Base-by-base conservation (phyloP, 2,888 invertebrate species). In the Podabrus alpinus region DNA sequence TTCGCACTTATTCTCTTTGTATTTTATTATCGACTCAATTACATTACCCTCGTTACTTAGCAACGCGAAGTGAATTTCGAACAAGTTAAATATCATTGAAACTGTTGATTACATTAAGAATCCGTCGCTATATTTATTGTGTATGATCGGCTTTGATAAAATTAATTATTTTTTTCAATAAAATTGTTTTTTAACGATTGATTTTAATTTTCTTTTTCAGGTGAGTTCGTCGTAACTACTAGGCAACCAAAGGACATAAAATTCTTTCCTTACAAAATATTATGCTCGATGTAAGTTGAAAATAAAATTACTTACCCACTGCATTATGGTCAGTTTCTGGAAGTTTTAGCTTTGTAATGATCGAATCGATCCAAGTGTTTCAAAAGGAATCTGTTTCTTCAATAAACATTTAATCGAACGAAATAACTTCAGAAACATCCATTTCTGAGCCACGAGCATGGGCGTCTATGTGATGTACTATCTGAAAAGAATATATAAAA, bases 1-100 rank as follows among this genome's bases (percentile, higher is more conserved):
- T 64, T 64, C 19, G 19, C 21, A 64, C 62, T 64, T 64, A 64
- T 64, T 64, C 62, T 64, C 62, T 64, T 64, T 64, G 19, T 64
- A 64, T 64, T 64, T 64, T 64, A 21, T 64, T 64, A 64, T 64
- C 62, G 62, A 64, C 62, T 64, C 62, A 64, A 64, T 64, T 64
- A 64, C 62, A 64, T 21, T 64, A 21, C 62, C 62, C 61, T 21
- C 62, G 62, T 64, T 64, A 64, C 62, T 21, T 19, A 21, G 62
- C 62, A 64, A 64, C 62, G 62, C 62, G 9, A 19, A 64, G 62
- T 64, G 62, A 21, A 21, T 64, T 64, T 13, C 17, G 62, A 19
- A 64, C 60, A 64, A 64, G 62, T 64, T 64, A 64, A 64, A 64
- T n/a, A 64, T 64, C 62, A 64, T 64, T 10, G 62, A 64, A 64